Evolutionary conservation across 2,888 invertebrate genomes (phyloP).

Genomic region (Thymelicus sylvestris): DNA sequence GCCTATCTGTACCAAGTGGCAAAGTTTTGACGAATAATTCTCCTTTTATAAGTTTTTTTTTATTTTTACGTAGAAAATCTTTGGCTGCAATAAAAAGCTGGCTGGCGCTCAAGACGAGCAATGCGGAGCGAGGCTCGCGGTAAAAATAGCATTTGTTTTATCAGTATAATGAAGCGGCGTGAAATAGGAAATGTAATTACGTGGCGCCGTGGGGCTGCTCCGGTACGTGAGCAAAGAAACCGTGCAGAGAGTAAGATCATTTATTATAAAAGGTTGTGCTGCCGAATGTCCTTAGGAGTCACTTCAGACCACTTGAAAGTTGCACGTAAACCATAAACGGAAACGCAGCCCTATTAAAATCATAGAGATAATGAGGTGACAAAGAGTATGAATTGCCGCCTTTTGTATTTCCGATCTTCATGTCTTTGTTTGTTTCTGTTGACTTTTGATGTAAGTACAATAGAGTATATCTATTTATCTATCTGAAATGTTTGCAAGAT

Average conservation of each 20-base stretch:
- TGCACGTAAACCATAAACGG: too few relatives aligned
- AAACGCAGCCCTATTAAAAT: too few relatives aligned
- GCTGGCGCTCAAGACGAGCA: constrained; percentile 2
- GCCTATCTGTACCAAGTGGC: neutral
- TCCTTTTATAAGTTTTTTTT: neutral
- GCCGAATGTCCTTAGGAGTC: neutral
- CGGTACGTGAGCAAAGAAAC: constrained; percentile 7
- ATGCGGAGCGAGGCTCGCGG: constrained; percentile 11
- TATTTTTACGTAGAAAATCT: neutral
- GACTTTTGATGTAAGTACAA: too few relatives aligned
- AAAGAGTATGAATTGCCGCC: too few relatives aligned
- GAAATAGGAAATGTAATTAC: constrained; percentile 34
- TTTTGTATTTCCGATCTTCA: too few relatives aligned
- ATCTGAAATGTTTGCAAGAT: too few relatives aligned
- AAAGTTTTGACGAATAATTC: neutral
- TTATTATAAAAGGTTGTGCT: neutral
- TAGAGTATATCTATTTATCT: too few relatives aligned
- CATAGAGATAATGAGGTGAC: too few relatives aligned
- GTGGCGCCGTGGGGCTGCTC: constrained; percentile 18
- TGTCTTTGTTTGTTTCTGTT: too few relatives aligned
- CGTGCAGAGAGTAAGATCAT: neutral
- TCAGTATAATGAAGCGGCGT: constrained; percentile 30
- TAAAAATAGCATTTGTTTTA: constrained; percentile 34
- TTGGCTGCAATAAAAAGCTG: constrained; percentile 7
- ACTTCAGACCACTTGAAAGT: too few relatives aligned